Percentiles rank a stretch among this genome's conserved stretches.
Evolutionary conservation across 2,113 vertebrate genomes (phyloP).

Genomic region (Chlamydotis undulata): DNA sequence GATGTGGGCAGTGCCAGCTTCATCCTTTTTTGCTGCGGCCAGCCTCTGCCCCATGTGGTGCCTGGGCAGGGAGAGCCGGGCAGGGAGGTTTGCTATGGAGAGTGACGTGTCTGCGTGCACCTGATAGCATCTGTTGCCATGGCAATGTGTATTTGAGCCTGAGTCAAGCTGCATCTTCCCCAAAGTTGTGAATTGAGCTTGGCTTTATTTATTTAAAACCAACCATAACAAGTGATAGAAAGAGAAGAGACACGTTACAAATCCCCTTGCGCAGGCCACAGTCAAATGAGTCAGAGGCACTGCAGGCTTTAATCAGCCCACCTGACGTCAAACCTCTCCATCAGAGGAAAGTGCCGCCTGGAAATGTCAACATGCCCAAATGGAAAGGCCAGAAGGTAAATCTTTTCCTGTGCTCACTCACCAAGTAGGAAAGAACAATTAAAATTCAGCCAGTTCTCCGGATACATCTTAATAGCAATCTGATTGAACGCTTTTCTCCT

Average conservation of each 20-base stretch:
- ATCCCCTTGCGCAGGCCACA: not conserved
- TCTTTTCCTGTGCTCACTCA: conserved; percentile 25
- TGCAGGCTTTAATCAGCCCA: conserved; percentile 11
- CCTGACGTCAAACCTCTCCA: conserved; percentile 65
- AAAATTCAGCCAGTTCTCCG: not conserved
- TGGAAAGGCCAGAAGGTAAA: conserved; percentile 52
- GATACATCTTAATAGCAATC: conserved; percentile 1
- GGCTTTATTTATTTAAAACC: conserved; percentile 69
- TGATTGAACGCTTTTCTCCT: not conserved
- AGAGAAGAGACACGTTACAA: conserved; percentile 36
- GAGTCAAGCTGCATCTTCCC: conserved; percentile 38
- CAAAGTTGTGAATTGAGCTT: conserved; percentile 72
- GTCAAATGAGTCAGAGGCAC: conserved; percentile 51
- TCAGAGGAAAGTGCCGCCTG: conserved; percentile 58
- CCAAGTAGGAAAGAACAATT: conserved; percentile 27
- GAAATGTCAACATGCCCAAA: conserved; percentile 63
- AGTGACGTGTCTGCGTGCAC: conserved; percentile 49
- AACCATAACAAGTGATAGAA: conserved; percentile 21
- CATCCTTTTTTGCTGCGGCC: not conserved
- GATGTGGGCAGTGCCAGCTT: not conserved
- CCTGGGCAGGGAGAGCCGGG: not conserved
- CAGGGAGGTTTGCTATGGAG: not conserved
- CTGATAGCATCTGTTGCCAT: conserved; percentile 67
- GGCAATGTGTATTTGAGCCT: conserved; percentile 58
- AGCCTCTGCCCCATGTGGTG: not conserved